Evolutionary conservation across 1,140 invertebrate species (phyloP), one percentile per base, ranked within the genome.

Genomic region (Bombus turneri): DNA sequence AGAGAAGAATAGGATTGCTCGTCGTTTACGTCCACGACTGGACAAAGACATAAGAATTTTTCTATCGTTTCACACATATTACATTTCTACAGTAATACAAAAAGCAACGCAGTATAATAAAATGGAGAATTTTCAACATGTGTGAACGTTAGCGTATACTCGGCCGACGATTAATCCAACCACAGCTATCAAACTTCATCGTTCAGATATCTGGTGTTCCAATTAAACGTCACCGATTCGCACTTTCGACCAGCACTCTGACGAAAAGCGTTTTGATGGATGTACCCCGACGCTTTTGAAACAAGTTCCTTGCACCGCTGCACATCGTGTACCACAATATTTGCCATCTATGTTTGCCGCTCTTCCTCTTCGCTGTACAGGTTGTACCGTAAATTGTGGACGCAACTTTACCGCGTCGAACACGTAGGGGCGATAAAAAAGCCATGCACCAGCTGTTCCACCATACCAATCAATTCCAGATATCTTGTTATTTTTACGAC

Each of bases 191-290:
- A 68, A 62, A 68, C 73, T 83, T 83, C 64, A 68, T 77, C 62
- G 43, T 22, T 31, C 64, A 78, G 74, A 83, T 62, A 73, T 34
- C 76, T 28, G 47, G 47, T 75, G 78, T 85, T 59, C 85, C 84
- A 89, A 89, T 89, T 89, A 86, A 89, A 89, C 81, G 88, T 86
- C 81, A 89, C 87, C 84, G 68, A 86, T 89, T 89, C 81, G 85
- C 68, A 59, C 79, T 66, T 68, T 86, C 87, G 72, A 83, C 79
- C 57, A 73, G 79, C 15, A 69, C 72, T 43, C 9, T 47, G 80
- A 34, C 75, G 77, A 76, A 75, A 88, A 73, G 64, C 88, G 37
- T 77, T 89, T 89, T 89, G 88, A 89, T 86, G 75, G 87, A 89
- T 89, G 87, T 62, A 73, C 69, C 37, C 75, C 75, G 84, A 72